Percentiles rank a stretch among this genome's conserved stretches.
Conservation (phyloP, 2,797 vertebrate species). For the Siniperca scherzeri region DNA sequence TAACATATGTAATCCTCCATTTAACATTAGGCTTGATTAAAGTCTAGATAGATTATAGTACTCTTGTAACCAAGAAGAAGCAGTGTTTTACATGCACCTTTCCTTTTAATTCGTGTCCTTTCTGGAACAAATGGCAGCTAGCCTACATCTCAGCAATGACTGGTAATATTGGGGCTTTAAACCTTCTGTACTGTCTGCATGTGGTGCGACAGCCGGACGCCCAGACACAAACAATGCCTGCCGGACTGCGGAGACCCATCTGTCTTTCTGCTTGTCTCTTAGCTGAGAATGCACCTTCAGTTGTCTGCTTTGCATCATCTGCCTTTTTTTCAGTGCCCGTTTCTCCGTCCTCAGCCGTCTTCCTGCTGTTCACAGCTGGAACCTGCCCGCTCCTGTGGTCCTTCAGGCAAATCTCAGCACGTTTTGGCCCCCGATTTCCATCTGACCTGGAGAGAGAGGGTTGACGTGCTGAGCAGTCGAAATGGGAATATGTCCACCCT, state of each 20-base stretch:
- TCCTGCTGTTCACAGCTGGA: background rate
- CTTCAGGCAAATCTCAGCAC: background rate
- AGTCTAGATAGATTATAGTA: background rate
- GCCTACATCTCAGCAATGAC: constrained; percentile 68
- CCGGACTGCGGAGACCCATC: background rate
- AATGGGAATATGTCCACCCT: background rate
- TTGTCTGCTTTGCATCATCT: background rate
- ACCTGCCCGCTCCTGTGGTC: background rate
- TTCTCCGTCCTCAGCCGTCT: background rate
- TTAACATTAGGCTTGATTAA: background rate
- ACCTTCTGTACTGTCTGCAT: constrained; percentile 33
- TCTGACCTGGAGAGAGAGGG: background rate
- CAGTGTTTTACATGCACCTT: background rate
- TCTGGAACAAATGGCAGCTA: background rate
- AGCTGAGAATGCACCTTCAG: rapidly evolving
- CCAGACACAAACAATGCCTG: background rate
- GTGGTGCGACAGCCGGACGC: constrained; percentile 39
- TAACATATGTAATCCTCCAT: background rate
- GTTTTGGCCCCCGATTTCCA: background rate
- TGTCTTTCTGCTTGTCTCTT: background rate
- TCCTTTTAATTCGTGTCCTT: background rate
- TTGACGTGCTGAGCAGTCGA: rapidly evolving
- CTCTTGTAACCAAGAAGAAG: background rate
- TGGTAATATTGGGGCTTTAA: constrained; percentile 59
- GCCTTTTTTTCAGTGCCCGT: rapidly evolving